These are phyloP conservation scores for Lepetodrilus schrolli DNA, from an alignment of 2,888 invertebrate genomes.

Conservation along the genomic window DNA sequence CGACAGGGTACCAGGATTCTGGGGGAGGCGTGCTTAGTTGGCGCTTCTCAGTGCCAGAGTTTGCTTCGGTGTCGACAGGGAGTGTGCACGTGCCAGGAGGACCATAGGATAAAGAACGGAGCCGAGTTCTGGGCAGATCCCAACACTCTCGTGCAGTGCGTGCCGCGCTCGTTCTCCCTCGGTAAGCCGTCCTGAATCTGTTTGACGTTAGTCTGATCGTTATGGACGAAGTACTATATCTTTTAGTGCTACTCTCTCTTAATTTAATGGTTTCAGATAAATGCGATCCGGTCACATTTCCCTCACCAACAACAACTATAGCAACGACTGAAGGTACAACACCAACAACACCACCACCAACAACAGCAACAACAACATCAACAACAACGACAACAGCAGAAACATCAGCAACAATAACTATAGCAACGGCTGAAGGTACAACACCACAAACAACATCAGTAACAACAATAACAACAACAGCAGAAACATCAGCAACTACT, in stretches of 20 bases:
- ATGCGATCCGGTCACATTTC: not conserved
- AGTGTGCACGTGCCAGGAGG: not conserved
- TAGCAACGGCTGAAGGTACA: not conserved
- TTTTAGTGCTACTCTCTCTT: not conserved
- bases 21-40: not conserved
- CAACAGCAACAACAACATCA: not conserved
- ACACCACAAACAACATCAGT: not conserved
- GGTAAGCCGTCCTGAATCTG: not conserved
- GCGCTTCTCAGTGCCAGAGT: not conserved
- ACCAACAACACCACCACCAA: not conserved
- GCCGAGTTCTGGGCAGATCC: conserved; percentile 6
- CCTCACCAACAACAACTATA: not conserved
- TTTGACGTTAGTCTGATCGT: not conserved
- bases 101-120: not conserved
- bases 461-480: not conserved
- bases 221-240: too few species aligned
- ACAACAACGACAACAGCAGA: not conserved
- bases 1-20: not conserved
- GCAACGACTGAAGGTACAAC: not conserved
- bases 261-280: not conserved
- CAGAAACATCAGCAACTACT: not conserved
- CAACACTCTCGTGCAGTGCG: not conserved
- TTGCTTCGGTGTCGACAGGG: not conserved
- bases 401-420: not conserved
- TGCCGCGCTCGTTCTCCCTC: not conserved